Evolutionary conservation across 1,140 invertebrate species (phyloP).

Genomic region (Spodoptera litura): DNA sequence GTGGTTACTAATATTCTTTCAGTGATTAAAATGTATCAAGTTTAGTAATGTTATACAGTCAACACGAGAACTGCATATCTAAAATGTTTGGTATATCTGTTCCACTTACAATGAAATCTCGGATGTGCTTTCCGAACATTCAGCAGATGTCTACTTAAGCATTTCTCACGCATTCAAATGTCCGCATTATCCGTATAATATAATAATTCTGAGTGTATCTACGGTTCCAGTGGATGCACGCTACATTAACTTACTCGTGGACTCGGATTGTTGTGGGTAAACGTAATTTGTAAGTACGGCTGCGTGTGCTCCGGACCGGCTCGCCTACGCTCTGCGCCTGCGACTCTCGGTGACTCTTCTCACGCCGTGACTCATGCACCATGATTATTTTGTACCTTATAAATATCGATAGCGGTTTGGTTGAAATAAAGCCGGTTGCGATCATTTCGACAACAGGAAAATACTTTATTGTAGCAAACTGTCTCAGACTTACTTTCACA

Average conservation of each 20-base stretch:
- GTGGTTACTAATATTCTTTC: too few species aligned
- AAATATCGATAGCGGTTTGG: conserved; percentile 40
- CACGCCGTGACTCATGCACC: conserved; percentile 71
- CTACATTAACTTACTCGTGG: conserved; percentile 41
- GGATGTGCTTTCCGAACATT: conserved; percentile 20
- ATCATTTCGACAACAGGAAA: conserved; percentile 2
- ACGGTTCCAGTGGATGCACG: conserved; percentile 27
- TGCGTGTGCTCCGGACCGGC: conserved; percentile 63
- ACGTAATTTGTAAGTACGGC: conserved; percentile 77
- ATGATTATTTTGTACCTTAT: conserved; percentile 53
- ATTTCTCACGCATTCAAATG: conserved; percentile 48
- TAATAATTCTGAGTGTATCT: conserved; percentile 36
- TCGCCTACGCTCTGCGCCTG: conserved; percentile 67
- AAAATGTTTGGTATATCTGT: not conserved
- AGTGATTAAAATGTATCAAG: too few species aligned
- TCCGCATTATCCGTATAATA: conserved; percentile 41
- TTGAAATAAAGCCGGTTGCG: conserved; percentile 16
- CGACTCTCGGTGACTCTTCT: conserved; percentile 57
- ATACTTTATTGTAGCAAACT: not conserved
- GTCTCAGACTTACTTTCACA: not conserved
- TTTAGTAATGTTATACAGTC: too few species aligned
- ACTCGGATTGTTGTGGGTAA: conserved; percentile 61
- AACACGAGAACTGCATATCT: too few species aligned
- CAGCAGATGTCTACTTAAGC: conserved; percentile 27
- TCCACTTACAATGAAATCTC: conserved; percentile 26